These are phyloP conservation scores for Cnemophilus loriae DNA, from an alignment of 2,113 vertebrate genomes.

Conservation along the genomic window DNA sequence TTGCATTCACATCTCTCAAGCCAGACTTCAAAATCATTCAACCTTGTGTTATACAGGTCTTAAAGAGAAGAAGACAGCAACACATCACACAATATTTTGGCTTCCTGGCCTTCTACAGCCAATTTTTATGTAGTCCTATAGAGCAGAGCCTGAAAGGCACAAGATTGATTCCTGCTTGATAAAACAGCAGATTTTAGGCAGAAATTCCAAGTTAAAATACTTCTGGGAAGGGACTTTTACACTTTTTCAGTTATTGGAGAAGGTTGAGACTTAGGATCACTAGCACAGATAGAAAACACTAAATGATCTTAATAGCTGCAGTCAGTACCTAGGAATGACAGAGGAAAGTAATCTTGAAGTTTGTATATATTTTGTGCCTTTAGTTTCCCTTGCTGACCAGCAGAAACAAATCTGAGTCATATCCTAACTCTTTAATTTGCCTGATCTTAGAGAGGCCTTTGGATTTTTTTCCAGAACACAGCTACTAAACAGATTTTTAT, in stretches of 20 bases:
- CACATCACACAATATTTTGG: neutral
- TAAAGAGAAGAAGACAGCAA: neutral
- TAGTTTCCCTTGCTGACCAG: neutral
- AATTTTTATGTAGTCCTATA: neutral
- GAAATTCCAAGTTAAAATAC: neutral
- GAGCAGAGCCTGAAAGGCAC: neutral
- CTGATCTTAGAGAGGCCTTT: neutral
- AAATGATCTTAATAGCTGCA: neutral
- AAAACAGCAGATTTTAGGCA: neutral
- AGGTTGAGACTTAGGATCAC: neutral
- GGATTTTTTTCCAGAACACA: neutral
- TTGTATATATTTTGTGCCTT: neutral
- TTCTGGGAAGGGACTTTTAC: neutral
- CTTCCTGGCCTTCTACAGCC: neutral
- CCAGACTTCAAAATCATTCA: neutral
- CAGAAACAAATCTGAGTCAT: neutral
- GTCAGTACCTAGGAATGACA: neutral
- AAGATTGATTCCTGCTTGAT: neutral
- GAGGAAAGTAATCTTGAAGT: neutral
- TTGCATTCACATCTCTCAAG: neutral
- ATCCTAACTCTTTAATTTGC: neutral
- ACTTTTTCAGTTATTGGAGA: neutral
- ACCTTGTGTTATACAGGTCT: neutral
- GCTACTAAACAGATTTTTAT: neutral
- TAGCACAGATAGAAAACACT: neutral